phyloP scores from a whole-genome alignment of 2,113 vertebrate species.

The Lepisosteus oculatus region DNA sequence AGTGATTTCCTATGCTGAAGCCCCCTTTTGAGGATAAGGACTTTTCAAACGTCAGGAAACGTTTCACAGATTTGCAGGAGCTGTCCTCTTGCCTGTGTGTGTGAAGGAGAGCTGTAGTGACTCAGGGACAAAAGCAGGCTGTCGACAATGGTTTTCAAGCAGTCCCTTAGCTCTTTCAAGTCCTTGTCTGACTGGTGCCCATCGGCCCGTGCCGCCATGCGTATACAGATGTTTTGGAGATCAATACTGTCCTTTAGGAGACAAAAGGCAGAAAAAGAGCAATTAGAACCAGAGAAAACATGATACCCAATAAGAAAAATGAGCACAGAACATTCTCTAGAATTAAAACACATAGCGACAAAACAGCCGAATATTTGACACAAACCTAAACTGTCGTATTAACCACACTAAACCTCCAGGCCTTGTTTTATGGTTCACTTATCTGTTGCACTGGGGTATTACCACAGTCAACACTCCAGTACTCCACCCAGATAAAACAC shows the following conservation, averaged over 20 bases:
- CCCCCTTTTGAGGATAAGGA: too few species aligned
- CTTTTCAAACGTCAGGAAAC: slow-evolving; percentile 30
- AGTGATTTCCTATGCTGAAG: too few species aligned
- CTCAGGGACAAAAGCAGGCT: slow-evolving; percentile 17
- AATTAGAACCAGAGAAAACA: neutral
- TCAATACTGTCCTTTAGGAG: slow-evolving; percentile 31
- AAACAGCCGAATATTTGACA: too few species aligned
- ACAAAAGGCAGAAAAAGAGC: neutral
- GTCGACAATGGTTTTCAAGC: slow-evolving; percentile 29
- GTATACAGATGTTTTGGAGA: slow-evolving; percentile 36
- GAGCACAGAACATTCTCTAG: too few species aligned
- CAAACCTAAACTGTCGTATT: too few species aligned
- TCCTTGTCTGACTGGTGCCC: slow-evolving; percentile 18
- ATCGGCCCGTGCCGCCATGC: slow-evolving; percentile 21
- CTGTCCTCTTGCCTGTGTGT: neutral
- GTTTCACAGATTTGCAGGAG: slow-evolving; percentile 26
- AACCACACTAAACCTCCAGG: too few species aligned
- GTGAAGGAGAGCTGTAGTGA: slow-evolving; percentile 13
- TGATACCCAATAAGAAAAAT: too few species aligned
- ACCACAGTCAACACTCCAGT: too few species aligned
- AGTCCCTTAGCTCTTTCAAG: slow-evolving; percentile 32
- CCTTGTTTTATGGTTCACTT: too few species aligned
- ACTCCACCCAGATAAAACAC: too few species aligned
- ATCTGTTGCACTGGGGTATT: too few species aligned
- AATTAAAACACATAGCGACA: too few species aligned